phyloP scores from a whole-genome alignment of 2,888 invertebrate species.

The Xanthorhoe spadicearia region DNA sequence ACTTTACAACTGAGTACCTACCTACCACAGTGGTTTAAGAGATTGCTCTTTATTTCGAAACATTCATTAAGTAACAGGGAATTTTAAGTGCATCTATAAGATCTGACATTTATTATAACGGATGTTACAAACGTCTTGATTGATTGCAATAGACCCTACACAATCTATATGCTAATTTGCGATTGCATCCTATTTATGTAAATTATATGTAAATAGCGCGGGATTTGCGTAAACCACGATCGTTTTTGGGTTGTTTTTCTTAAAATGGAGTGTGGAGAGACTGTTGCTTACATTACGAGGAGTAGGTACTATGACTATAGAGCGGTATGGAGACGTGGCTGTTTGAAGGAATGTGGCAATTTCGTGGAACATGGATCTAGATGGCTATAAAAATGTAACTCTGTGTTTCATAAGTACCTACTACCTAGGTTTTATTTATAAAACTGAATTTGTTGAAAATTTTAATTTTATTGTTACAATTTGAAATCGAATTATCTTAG shows the following conservation, averaged over 20 bases:
- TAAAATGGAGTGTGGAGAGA: not conserved
- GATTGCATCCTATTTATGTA: conserved; percentile 72
- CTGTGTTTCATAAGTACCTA: not conserved
- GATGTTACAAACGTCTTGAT: conserved; percentile 54
- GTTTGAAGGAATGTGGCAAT: not conserved
- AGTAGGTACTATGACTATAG: not conserved
- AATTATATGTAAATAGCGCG: conserved; percentile 73
- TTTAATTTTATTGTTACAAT: too few species aligned
- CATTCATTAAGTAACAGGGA: not conserved
- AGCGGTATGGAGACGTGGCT: not conserved
- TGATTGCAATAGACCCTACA: conserved; percentile 65
- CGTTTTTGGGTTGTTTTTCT: conserved; percentile 30
- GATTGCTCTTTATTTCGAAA: too few species aligned
- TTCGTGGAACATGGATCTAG: not conserved
- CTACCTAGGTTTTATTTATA: too few species aligned
- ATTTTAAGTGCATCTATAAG: not conserved
- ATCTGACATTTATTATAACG: conserved; percentile 15
- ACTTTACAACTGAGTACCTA: too few species aligned
- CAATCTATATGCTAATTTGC: conserved; percentile 75
- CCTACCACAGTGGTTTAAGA: too few species aligned
- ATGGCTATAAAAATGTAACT: not conserved
- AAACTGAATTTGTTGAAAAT: too few species aligned
- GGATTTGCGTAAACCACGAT: conserved; percentile 69
- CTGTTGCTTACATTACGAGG: not conserved
- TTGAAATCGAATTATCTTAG: too few species aligned